phyloP scores from a whole-genome alignment of 2,113 vertebrate genomes.

The Ahaetulla prasina region DNA sequence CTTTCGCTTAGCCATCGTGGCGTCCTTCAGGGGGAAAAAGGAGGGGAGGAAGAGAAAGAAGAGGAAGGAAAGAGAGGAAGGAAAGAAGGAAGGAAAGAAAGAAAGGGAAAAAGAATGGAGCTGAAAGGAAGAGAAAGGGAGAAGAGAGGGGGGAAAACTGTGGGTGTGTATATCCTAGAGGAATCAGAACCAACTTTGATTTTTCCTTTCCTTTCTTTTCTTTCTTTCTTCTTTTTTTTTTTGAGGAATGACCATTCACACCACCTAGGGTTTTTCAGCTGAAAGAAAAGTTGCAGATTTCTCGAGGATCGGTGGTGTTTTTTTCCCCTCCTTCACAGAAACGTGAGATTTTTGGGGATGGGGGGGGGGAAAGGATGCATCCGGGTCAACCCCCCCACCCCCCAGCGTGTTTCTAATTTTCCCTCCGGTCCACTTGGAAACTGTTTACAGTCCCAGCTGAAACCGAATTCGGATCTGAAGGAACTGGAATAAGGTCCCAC shows the following conservation, averaged over 20 bases:
- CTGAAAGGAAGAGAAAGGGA: neutral
- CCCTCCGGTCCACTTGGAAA: constrained; percentile 62
- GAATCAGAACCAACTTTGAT: constrained; percentile 33
- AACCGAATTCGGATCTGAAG: constrained; percentile 60
- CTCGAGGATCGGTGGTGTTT: neutral
- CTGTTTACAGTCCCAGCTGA: constrained; percentile 54
- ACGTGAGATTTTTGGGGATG: neutral
- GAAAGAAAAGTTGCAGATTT: constrained; percentile 59
- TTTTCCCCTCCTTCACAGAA: constrained; percentile 52
- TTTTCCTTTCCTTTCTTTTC: too few species aligned
- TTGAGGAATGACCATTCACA: constrained; percentile 55
- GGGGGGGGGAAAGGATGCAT: neutral
- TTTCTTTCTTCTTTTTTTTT: neutral
- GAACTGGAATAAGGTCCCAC: constrained; percentile 38
- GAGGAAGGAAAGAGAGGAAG: neutral
- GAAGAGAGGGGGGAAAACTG: neutral
- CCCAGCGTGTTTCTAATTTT: constrained; percentile 48
- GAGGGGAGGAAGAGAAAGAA: constrained; percentile 43
- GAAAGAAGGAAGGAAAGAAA: constrained; percentile 46
- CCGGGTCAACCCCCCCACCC: neutral
- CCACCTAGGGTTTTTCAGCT: constrained; percentile 45
- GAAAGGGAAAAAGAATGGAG: constrained; percentile 51
- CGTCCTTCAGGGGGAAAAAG: constrained; percentile 61
- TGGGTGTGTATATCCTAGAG: neutral
- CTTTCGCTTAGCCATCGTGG: constrained; percentile 70